Evolutionary conservation across 2,888 invertebrate genomes (phyloP).

Genomic region (Drosophila barbarae): DNA sequence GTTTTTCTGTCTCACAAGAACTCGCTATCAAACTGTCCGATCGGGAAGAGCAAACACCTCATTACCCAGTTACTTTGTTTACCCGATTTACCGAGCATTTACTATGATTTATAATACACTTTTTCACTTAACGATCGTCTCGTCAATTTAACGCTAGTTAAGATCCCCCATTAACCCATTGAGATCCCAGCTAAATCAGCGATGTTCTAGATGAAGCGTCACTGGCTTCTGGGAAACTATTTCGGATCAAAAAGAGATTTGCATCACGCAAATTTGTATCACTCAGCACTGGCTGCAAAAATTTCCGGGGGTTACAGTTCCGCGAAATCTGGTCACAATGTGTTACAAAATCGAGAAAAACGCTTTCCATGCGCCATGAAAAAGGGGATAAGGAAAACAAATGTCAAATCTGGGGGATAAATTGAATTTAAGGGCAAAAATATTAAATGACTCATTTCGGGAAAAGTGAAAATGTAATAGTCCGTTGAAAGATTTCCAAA

Average conservation of each 20-base stretch:
- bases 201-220: conserved; percentile 1
- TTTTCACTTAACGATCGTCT: conserved; percentile 14
- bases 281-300: conserved; percentile 31
- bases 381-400: conserved; percentile 21
- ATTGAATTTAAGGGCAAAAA: not conserved
- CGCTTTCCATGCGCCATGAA: conserved; percentile 43
- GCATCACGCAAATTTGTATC: conserved; percentile 12
- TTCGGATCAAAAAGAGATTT: conserved; percentile 10
- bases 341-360: conserved; percentile 54
- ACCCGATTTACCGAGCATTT: conserved; percentile 1
- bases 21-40: conserved; percentile 24
- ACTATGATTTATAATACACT: conserved; percentile 17
- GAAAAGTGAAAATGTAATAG: conserved; percentile 8
- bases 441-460: conserved; percentile 30
- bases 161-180: conserved; percentile 26
- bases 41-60: conserved; percentile 30
- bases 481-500: conserved; percentile 1
- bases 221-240: conserved; percentile 15
- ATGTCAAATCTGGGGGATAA: conserved; percentile 39
- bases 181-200: conserved; percentile 11
- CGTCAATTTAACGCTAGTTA: conserved; percentile 16
- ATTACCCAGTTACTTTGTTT: conserved; percentile 34
- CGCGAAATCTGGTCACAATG: conserved; percentile 67
- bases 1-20: conserved; percentile 2
- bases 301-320: conserved; percentile 33